Base-by-base conservation (phyloP, 2,888 invertebrate species). In the Meandrusa payeni region DNA sequence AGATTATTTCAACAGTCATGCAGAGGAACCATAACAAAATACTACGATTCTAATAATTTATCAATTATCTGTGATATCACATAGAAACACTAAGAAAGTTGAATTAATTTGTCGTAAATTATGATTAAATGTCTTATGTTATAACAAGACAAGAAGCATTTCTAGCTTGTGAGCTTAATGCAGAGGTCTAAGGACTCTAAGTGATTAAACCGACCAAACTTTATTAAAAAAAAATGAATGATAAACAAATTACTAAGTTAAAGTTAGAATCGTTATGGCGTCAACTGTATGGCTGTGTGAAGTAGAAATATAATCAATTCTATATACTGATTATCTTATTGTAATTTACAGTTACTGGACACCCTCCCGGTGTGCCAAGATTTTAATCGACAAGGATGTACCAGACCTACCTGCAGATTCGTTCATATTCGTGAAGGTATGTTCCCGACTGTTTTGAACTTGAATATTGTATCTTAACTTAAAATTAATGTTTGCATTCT, bases 321-420 rank as follows among this genome's bases (percentile, higher is more conserved):
- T 57, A 58, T 55, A 68, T 68, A 71, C 69, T 81, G 67, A 82
- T 74, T 48, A 47, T 57, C 62, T 64, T 70, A 57, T 75, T 76
- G 71, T 80, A 64, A 77, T 26, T 94, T 95, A 76, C 95, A 98
- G 97, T 97, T 97, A 96, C 97, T 96, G 97, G 97, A 96, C 97
- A 98, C 96, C 97, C 97, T 96, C 96, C 97, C 94, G 96, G 97
- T 97, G 94, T 98, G 96, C 97, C 97, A 96, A 96, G 98, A 97
- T 97, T 97, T 97, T 97, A 98, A 97, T 94, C 94, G 95, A 90
- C 96, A 96, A 91, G 94, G 95, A 90, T 97, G 96, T 92, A 94
- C 94, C 91, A 94, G 97, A 92, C 93, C 94, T 90, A 95, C 96
- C 93, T 97, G 97, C 95, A 96, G 96, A 93, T 97, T 96, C 92